Evolutionary conservation across 2,113 vertebrate species (phyloP), one percentile per base, ranked within the genome.

Genomic region (Cololabis saira): DNA sequence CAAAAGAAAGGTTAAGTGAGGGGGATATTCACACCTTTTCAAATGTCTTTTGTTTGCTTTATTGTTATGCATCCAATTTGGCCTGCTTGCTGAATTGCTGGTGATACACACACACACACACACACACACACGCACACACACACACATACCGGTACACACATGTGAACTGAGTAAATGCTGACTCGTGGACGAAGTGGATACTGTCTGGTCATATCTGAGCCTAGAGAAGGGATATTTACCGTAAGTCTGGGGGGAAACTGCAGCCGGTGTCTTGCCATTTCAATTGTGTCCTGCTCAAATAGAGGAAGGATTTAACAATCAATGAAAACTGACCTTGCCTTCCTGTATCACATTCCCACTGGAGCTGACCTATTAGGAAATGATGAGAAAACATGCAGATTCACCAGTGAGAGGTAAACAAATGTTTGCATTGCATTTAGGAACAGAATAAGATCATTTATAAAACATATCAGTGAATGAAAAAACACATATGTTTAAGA

Each of bases 301-400:
- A 69, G 52, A 73, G 64, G 65, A 85, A 80, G 69, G 79, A 85
- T 87, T 90, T 82, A 82, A 69, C 79, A 85, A 88, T 90, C 88
- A 83, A 79, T 90, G 56, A 67, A 78, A 85, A 76, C 67, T 58
- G 83, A 84, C 85, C 77, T 80, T 68, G 74, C 62, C 54, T 84
- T 81, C 80, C 77, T 53, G 82, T 82, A 88, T 88, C 83, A 77
- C 76, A 66, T 81, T 85, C 70, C 80, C 52, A 14, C 43, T n/a
- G 11, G 67, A 76, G 62, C 69, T 60, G 60, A 74, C 63, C 73
- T 18, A 51, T 68, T 44, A 66, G 63, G 57, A 27, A 54, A 16
- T 51, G 27, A 78, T 11, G 66, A 74, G 40, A 62, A 73, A 75
- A 65, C 64, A 66, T 66, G 60, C 65, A 70, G 58, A 79, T 63